Evolutionary conservation across 2,113 vertebrate species (phyloP).

Genomic region (Antechinus flavipes): DNA sequence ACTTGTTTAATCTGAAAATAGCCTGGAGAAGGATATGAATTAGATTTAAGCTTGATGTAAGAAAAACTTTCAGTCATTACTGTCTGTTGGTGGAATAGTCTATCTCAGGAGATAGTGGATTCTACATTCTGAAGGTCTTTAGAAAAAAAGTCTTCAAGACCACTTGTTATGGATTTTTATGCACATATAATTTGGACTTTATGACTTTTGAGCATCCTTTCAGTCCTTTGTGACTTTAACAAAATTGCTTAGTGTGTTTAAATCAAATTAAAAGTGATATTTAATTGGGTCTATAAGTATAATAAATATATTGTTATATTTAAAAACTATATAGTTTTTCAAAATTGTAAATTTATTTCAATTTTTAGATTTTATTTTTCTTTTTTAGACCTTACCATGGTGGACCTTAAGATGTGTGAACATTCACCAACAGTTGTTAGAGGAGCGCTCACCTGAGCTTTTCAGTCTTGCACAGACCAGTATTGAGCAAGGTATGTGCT

Average conservation of each 20-base stretch:
- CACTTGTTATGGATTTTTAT: background rate
- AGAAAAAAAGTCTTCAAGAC: background rate
- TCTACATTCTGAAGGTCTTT: background rate
- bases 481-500: constrained; percentile 89
- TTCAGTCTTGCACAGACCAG: constrained; percentile 85
- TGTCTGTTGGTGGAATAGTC: background rate
- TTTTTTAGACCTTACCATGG: constrained; percentile 91
- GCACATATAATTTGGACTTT: background rate
- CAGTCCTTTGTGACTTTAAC: background rate
- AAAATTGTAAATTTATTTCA: background rate
- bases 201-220: background rate
- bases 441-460: constrained; percentile 92
- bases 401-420: constrained; percentile 93
- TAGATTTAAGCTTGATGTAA: constrained; percentile 12
- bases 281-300: background rate
- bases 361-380: background rate
- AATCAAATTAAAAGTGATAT: background rate
- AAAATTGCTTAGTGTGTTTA: background rate
- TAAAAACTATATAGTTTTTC: background rate
- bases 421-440: constrained; percentile 95
- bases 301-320: background rate
- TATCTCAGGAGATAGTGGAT: background rate
- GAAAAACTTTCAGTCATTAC: background rate
- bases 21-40: constrained; percentile 8
- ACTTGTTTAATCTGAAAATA: constrained; percentile 2